A percentile compares a stretch with the other conserved stretches of the same genome.
Evolutionary conservation across 2,113 vertebrate species (phyloP).

Genomic region (Bubo blakistoni): DNA sequence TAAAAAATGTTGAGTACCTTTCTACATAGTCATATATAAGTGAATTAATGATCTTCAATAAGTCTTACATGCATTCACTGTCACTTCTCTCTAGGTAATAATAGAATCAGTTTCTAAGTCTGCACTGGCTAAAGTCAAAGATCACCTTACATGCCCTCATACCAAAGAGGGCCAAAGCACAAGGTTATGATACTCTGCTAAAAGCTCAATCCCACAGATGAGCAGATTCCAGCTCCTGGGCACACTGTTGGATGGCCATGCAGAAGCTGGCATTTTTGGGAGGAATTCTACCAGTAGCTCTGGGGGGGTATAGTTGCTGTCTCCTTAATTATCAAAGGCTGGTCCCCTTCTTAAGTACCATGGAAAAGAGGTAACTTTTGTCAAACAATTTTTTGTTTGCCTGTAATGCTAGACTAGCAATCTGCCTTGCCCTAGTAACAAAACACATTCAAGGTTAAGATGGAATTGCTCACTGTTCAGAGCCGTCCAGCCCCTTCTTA

Average conservation of each 20-base stretch:
- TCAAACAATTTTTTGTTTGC: not conserved
- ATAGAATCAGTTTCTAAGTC: not conserved
- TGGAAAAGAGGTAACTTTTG: not conserved
- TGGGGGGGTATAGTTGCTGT: not conserved
- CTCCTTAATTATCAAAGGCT: not conserved
- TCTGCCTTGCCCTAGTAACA: not conserved
- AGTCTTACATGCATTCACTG: not conserved
- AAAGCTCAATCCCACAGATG: not conserved
- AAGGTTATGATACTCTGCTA: not conserved
- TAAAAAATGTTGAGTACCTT: not conserved
- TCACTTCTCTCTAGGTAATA: not conserved
- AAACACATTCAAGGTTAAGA: not conserved
- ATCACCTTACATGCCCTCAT: not conserved
- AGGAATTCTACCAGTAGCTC: not conserved
- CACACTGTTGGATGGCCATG: rapidly evolving
- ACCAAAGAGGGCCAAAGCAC: not conserved
- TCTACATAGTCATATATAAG: not conserved
- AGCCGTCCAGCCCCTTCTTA: not conserved
- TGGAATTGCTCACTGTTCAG: not conserved
- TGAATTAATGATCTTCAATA: not conserved
- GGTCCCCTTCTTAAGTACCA: not conserved
- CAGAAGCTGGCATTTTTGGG: not conserved
- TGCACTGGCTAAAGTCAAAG: not conserved
- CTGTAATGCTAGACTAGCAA: not conserved
- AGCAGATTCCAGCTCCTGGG: not conserved